A percentile compares a stretch with the other conserved stretches of the same genome.
phyloP scores from a whole-genome alignment of 2,888 invertebrate species.

The Aleiodes testaceus region DNA sequence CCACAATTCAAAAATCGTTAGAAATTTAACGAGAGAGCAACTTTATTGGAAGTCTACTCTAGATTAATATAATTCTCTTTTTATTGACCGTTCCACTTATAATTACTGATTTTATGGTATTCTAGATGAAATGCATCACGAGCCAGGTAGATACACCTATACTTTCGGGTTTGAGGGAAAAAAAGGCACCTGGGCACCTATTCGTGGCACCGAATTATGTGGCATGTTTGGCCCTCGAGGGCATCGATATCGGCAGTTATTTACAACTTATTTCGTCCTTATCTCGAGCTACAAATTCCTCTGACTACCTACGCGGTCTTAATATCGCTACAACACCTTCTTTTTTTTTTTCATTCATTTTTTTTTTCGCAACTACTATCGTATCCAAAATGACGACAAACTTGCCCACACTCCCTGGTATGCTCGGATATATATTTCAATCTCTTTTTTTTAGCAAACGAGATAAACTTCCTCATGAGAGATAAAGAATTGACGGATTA shows the following conservation, averaged over 20 bases:
- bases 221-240: slow-evolving; percentile 44
- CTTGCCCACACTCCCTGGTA: slow-evolving; percentile 15
- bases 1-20: too few relatives aligned
- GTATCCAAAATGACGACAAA: slow-evolving; percentile 15
- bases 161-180: not conserved
- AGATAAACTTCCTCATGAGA: not conserved
- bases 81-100: too few relatives aligned
- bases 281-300: slow-evolving; percentile 53
- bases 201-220: slow-evolving; percentile 51
- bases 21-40: too few relatives aligned
- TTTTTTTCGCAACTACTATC: slow-evolving; percentile 1
- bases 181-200: slow-evolving; percentile 28
- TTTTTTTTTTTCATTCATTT: not conserved
- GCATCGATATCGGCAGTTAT: slow-evolving; percentile 53
- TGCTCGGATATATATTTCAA: not conserved
- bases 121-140: too few relatives aligned
- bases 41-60: too few relatives aligned
- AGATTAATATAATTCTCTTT: too few relatives aligned
- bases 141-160: slow-evolving; percentile 20
- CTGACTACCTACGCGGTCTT: slow-evolving; percentile 46
- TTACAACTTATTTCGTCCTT: slow-evolving; percentile 51
- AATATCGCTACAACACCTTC: slow-evolving; percentile 27
- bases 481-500: too few relatives aligned
- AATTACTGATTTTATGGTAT: too few relatives aligned
- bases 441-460: not conserved